Conservation (phyloP, 2,888 invertebrate species). For the Cephus runcator region DNA sequence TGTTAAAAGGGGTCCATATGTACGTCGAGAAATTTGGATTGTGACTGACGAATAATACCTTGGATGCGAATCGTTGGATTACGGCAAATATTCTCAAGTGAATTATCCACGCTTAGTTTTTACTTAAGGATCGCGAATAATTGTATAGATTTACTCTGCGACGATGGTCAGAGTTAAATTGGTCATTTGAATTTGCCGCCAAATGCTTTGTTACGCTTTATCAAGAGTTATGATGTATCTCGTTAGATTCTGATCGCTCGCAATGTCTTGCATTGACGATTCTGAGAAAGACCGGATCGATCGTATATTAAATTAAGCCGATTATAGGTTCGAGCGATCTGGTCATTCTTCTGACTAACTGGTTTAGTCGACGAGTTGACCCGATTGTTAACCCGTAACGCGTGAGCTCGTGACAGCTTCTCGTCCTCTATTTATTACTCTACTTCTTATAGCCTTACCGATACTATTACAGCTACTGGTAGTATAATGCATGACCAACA, state of each 20-base stretch:
- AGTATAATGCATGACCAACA: not conserved
- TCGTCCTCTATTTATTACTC: constrained; percentile 13
- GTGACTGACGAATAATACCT: not conserved
- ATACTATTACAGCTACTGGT: not conserved
- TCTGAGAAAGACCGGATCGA: constrained; percentile 33
- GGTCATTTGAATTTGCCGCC: not conserved
- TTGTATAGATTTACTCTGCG: not conserved
- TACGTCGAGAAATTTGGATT: not conserved
- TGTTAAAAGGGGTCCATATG: not conserved
- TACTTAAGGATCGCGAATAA: not conserved
- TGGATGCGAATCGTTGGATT: not conserved
- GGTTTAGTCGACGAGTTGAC: constrained; percentile 57
- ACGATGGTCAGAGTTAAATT: not conserved
- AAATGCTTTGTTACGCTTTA: not conserved
- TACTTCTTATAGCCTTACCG: constrained; percentile 7
- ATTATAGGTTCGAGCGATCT: constrained; percentile 44
- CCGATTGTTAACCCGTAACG: constrained; percentile 52
- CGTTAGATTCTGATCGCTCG: not conserved
- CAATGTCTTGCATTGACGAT: not conserved
- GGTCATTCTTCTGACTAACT: constrained; percentile 47
- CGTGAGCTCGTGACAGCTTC: not conserved
- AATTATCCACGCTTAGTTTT: not conserved
- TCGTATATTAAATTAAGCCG: constrained; percentile 48
- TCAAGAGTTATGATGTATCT: not conserved
- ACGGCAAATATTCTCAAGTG: not conserved